Evolutionary conservation across 2,888 invertebrate genomes (phyloP), one percentile per base, ranked within the genome.

Genomic region (Yponomeuta cagnagella): DNA sequence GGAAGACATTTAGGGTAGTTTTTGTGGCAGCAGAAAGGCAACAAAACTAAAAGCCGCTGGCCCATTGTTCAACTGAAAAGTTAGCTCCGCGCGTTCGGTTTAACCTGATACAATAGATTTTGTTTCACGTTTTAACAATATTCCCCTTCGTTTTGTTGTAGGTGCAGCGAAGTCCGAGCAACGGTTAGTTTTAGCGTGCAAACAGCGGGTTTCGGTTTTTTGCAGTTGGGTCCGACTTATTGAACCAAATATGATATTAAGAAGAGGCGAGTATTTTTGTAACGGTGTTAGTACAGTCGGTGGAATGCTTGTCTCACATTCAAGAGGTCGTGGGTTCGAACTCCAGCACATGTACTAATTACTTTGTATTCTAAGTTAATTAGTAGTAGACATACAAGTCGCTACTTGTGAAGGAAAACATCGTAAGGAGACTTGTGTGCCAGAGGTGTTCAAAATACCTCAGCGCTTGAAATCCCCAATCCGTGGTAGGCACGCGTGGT

Each of bases 81-180:
- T 58, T 58, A 58, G 52, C 52, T 58, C 52, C 15, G 15, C 52
- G 52, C 52, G 52, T 58, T 58, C 52, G 52, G 52, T 58, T 58
- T 58, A 58, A 58, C 52, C 52, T 58, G 52, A 58, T 58, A 58
- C 52, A 58, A 58, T 58, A 58, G 52, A 58, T 58, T 58, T 58
- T 58, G 52, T 58, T 58, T 58, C 52, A 15, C 15, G 52, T 58
- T 58, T 58, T 58, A 58, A 15, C 52, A 58, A 58, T 58, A 58
- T 58, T 58, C 52, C 52, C 52, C 52, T 58, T 58, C 12, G 52
- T 58, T 58, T 58, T 58, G 52, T 58, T 58, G 52, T 58, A 58
- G 52, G 52, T 58, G 52, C 52, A 58, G 52, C 52, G 15, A 58
- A 58, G 52, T 58, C 52, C 52, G 52, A 12, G 52, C 52, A 15